phyloP scores from a whole-genome alignment of 1,140 invertebrate genomes.

The Papilio polytes region DNA sequence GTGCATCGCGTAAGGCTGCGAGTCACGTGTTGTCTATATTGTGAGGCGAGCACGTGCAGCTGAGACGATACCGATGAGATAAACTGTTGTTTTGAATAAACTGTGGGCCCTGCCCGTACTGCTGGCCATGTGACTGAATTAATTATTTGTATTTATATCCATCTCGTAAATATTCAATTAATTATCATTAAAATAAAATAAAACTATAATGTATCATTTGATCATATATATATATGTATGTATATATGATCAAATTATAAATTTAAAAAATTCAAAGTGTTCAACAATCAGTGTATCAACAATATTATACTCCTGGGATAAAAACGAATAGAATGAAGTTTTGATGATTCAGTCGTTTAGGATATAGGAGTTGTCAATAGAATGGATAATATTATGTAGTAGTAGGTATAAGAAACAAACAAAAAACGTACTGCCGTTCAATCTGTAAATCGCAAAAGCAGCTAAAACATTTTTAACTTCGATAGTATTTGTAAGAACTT shows the following conservation, averaged over 20 bases:
- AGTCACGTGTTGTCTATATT: conserved; percentile 32
- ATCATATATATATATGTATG: too few relatives aligned
- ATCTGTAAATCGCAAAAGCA: too few relatives aligned
- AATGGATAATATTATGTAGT: too few relatives aligned
- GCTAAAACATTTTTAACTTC: too few relatives aligned
- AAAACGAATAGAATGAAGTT: too few relatives aligned
- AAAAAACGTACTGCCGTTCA: too few relatives aligned
- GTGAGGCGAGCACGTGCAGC: conserved; percentile 26
- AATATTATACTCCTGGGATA: too few relatives aligned
- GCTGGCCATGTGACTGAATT: conserved; percentile 18
- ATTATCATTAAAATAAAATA: not conserved
- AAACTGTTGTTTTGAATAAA: conserved; percentile 35
- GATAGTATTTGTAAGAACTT: not conserved
- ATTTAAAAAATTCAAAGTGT: not conserved
- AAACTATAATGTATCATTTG: too few relatives aligned
- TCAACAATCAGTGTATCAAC: too few relatives aligned
- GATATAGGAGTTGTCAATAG: too few relatives aligned
- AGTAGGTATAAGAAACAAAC: too few relatives aligned
- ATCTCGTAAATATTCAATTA: not conserved
- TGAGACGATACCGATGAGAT: conserved; percentile 14
- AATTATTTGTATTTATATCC: not conserved
- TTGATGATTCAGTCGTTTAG: not conserved
- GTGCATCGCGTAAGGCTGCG: conserved; percentile 31
- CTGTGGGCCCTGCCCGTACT: not conserved
- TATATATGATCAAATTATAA: too few relatives aligned